phyloP scores from a whole-genome alignment of 2,113 vertebrate species.

The Sciurus niger region DNA sequence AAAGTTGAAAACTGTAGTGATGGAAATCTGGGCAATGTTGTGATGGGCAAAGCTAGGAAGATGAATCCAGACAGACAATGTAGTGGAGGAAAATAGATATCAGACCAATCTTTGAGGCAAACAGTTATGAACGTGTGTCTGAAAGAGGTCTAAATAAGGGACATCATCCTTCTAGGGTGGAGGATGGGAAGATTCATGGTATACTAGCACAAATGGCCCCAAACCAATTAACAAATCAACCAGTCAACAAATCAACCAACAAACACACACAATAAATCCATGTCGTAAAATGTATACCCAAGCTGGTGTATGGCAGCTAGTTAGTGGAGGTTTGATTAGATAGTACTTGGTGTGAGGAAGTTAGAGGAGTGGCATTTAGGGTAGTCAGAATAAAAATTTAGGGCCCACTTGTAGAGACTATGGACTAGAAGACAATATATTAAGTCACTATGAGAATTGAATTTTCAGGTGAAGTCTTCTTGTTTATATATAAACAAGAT shows the following conservation, averaged over 20 bases:
- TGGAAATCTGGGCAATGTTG: not conserved
- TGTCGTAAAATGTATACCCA: not conserved
- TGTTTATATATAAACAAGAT: not conserved
- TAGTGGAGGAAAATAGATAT: not conserved
- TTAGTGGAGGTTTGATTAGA: not conserved
- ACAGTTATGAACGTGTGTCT: not conserved
- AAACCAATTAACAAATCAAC: not conserved
- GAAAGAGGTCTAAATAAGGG: not conserved
- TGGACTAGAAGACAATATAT: not conserved
- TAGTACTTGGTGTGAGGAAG: not conserved
- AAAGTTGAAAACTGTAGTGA: not conserved
- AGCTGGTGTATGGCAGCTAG: not conserved
- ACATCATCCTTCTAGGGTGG: not conserved
- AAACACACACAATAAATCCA: not conserved
- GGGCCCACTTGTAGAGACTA: not conserved
- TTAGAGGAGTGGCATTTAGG: not conserved
- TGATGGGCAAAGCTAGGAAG: not conserved
- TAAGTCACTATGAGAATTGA: not conserved
- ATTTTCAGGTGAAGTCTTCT: not conserved
- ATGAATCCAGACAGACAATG: not conserved
- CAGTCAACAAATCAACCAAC: not conserved
- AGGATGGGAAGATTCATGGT: not conserved
- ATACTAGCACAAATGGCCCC: not conserved
- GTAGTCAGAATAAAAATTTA: not conserved
- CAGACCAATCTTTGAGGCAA: not conserved